Evolutionary conservation across 2,113 vertebrate genomes (phyloP).

Genomic region (Hylia prasina): DNA sequence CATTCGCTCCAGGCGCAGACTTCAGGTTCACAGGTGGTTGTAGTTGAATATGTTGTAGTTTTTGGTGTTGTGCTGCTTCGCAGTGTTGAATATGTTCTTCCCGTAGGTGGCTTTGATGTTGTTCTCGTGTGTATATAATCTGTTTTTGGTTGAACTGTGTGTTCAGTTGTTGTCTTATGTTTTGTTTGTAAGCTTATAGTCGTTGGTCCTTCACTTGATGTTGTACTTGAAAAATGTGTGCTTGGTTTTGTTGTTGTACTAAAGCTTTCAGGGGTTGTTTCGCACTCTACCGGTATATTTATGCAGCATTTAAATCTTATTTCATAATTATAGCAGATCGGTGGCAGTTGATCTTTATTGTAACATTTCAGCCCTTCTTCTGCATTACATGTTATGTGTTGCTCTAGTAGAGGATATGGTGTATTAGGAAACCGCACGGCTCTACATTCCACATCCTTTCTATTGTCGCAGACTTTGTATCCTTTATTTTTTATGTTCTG

Average conservation of each 20-base stretch:
- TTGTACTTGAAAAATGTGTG: accelerated
- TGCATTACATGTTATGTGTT: constrained; percentile 50
- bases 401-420: background rate
- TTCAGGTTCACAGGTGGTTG: background rate
- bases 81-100: accelerated
- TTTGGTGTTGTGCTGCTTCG: accelerated
- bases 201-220: accelerated
- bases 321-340: constrained; percentile 71
- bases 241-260: accelerated
- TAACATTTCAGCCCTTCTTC: constrained; percentile 54
- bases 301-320: constrained; percentile 59
- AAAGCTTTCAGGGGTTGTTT: accelerated
- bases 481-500: constrained; percentile 62
- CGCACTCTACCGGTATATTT: background rate
- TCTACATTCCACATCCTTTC: constrained; percentile 63
- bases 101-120: accelerated
- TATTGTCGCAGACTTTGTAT: constrained; percentile 18
- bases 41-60: accelerated
- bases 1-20: background rate
- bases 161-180: accelerated
- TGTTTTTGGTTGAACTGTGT: accelerated
- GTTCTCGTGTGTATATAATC: accelerated
- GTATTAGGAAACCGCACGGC: constrained; percentile 32
- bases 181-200: accelerated
- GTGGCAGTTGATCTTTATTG: constrained; percentile 67